A percentile compares a stretch with the other conserved stretches of the same genome.
These are phyloP conservation scores for Pygoscelis antarcticus DNA, from an alignment of 2,113 vertebrate genomes.

Conservation along the genomic window DNA sequence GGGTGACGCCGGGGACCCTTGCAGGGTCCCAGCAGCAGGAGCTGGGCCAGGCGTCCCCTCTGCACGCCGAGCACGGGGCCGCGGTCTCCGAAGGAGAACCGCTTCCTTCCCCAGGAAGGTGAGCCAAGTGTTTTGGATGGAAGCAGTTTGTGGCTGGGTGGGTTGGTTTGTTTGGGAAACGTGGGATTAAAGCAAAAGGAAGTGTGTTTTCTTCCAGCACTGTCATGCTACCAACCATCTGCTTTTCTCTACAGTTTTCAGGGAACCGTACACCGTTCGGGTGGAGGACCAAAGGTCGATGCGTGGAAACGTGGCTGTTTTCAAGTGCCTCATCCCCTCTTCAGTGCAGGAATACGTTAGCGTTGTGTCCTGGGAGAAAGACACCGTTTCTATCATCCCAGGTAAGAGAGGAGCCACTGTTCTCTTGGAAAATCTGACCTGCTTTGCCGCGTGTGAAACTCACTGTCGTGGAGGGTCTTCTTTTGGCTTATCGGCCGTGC, in stretches of 20 bases:
- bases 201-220: constrained; percentile 8
- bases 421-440: background rate
- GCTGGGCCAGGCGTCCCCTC: background rate
- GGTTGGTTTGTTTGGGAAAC: constrained; percentile 43
- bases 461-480: fast-evolving
- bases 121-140: background rate
- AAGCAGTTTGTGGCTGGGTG: constrained; percentile 1
- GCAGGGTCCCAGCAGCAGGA: background rate
- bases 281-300: constrained; percentile 99
- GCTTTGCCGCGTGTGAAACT: background rate
- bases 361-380: constrained; percentile 99
- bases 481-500: background rate
- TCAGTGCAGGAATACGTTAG: constrained; percentile 99
- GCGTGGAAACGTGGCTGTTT: constrained; percentile 98
- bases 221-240: constrained; percentile 38
- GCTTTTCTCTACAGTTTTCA: constrained; percentile 86
- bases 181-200: constrained; percentile 40
- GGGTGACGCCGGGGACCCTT: fast-evolving
- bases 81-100: fast-evolving
- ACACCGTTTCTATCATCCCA: constrained; percentile 96
- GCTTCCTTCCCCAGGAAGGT: background rate
- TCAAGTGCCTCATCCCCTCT: constrained; percentile 99
- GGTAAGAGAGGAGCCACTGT: constrained; percentile 76
- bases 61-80: background rate
- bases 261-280: constrained; percentile 98